Percentiles rank a stretch among this genome's conserved stretches.
phyloP scores from a whole-genome alignment of 2,113 vertebrate species.

The Tiliqua scincoides region DNA sequence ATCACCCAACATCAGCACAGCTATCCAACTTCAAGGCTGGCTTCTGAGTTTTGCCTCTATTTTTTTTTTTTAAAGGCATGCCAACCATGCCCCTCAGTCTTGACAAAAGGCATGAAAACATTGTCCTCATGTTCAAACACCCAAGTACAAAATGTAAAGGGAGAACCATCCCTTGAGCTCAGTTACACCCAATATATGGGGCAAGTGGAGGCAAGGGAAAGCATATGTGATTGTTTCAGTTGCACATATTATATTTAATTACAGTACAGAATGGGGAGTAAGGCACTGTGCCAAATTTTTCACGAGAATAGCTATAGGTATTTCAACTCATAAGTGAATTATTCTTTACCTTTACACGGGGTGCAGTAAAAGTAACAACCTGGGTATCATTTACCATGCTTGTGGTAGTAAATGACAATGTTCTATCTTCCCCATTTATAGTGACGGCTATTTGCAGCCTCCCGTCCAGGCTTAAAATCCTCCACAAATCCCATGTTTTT shows the following conservation, averaged over 20 bases:
- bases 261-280: no score
- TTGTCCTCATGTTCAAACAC: not conserved
- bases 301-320: not conserved
- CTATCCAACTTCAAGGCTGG: not conserved
- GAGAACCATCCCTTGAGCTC: not conserved
- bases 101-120: not conserved
- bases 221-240: no score
- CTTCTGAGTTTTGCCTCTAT: not conserved
- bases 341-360: conserved; percentile 82
- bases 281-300: no score
- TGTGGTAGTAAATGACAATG: conserved; percentile 89
- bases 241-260: no score
- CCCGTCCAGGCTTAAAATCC: conserved; percentile 87
- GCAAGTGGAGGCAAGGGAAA: not conserved
- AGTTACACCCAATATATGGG: not conserved
- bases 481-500: conserved; percentile 96
- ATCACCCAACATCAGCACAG: not conserved
- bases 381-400: conserved; percentile 86
- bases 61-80: no score
- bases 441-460: conserved; percentile 93
- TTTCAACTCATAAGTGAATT: not conserved
- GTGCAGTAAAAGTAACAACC: conserved; percentile 81
- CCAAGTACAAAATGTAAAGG: not conserved
- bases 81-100: not conserved
- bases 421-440: conserved; percentile 85